Percentiles rank a stretch among this genome's conserved stretches.
Conservation (phyloP, 2,113 vertebrate species). For the Centropus bengalensis region DNA sequence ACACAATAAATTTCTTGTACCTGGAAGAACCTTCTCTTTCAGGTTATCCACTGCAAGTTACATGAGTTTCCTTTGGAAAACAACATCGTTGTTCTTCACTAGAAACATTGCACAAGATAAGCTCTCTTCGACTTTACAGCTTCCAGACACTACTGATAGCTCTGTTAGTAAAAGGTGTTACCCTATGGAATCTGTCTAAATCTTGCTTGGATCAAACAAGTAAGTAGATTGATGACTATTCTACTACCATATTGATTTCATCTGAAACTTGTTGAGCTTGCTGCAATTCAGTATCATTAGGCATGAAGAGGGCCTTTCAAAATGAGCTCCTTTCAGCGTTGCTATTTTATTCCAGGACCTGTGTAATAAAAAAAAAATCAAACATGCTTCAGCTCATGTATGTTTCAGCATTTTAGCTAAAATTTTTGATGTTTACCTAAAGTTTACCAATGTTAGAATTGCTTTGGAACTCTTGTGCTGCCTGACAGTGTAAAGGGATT, state of each 20-base stretch:
- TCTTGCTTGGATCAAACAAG: constrained; percentile 15
- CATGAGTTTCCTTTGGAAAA: neutral
- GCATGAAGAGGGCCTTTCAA: neutral
- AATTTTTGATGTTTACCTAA: neutral
- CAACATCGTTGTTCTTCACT: neutral
- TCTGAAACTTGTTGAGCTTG: neutral
- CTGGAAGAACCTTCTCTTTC: neutral
- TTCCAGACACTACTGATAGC: neutral
- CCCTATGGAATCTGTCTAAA: neutral
- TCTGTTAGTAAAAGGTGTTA: neutral
- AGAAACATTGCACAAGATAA: neutral
- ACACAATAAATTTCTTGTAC: neutral
- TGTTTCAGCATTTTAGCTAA: neutral
- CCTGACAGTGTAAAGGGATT: neutral
- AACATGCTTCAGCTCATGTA: neutral
- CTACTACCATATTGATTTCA: constrained; percentile 30
- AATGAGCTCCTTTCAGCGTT: neutral
- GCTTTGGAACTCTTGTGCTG: neutral
- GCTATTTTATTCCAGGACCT: neutral
- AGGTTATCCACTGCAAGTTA: neutral
- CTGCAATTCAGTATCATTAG: neutral
- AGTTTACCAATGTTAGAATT: constrained; percentile 16
- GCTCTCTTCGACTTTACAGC: neutral
- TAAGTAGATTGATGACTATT: constrained; percentile 3
- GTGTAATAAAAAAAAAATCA: constrained; percentile 19